phyloP scores from a whole-genome alignment of 2,113 vertebrate genomes.

The Cynopterus brachyotis region DNA sequence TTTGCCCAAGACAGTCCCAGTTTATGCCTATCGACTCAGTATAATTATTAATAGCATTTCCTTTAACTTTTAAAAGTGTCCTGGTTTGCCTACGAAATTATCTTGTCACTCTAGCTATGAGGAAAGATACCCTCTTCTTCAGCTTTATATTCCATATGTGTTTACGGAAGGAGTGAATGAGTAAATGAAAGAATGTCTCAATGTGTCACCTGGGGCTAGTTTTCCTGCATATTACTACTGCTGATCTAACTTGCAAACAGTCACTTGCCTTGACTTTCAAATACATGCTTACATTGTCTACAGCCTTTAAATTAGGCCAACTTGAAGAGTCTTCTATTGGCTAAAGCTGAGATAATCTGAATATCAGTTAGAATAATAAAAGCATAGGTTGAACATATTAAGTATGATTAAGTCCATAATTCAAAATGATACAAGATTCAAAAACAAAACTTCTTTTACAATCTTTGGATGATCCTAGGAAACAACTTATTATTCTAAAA shows the following conservation, averaged over 20 bases:
- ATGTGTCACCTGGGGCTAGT: background rate
- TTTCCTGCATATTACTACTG: background rate
- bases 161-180: background rate
- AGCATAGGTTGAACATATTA: background rate
- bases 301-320: background rate
- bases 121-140: background rate
- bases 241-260: background rate
- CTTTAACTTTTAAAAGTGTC: background rate
- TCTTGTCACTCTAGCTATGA: background rate
- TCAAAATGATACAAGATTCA: background rate
- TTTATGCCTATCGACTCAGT: background rate
- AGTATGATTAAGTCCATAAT: background rate
- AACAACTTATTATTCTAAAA: background rate
- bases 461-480: background rate
- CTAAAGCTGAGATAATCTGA: background rate
- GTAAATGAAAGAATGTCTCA: background rate
- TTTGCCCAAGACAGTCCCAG: background rate
- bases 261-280: background rate
- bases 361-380: background rate
- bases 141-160: background rate
- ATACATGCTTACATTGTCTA: background rate
- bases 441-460: constrained; percentile 3
- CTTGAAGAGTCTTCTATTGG: background rate
- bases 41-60: background rate
- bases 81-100: background rate